phyloP scores from a whole-genome alignment of 2,888 invertebrate species.

The Sisyra terminalis region DNA sequence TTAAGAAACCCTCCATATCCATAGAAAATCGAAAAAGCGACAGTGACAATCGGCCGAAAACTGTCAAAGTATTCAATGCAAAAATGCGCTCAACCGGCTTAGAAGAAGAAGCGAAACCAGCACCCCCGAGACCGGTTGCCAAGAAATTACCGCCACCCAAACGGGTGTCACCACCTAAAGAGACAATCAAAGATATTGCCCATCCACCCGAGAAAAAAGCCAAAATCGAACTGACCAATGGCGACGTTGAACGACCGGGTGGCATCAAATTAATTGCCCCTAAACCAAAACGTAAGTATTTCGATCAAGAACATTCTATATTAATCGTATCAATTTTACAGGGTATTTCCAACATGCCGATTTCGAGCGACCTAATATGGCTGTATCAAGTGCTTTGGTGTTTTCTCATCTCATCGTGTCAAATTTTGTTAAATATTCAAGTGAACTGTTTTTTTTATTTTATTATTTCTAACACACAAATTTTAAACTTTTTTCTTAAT shows the following conservation, averaged over 20 bases:
- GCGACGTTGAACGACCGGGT: conserved; percentile 50
- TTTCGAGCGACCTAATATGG: not conserved
- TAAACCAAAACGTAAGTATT: conserved; percentile 82
- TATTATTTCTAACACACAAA: too few relatives aligned
- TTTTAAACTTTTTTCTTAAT: too few relatives aligned
- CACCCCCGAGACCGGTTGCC: conserved; percentile 52
- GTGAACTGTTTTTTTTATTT: conserved; percentile 1
- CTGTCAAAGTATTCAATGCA: conserved; percentile 81
- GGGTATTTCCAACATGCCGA: conserved; percentile 17
- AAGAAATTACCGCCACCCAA: conserved; percentile 33
- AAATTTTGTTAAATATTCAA: not conserved
- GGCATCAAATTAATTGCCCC: conserved; percentile 75
- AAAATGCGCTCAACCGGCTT: conserved; percentile 85
- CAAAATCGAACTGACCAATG: conserved; percentile 34
- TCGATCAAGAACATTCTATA: conserved; percentile 18
- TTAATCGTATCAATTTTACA: conserved; percentile 30
- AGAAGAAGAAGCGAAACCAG: conserved; percentile 76
- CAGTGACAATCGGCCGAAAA: conserved; percentile 59
- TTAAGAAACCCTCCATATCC: conserved; percentile 62
- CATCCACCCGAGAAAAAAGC: conserved; percentile 61
- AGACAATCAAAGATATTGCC: conserved; percentile 16
- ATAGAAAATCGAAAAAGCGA: conserved; percentile 63
- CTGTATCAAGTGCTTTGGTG: not conserved
- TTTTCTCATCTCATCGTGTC: not conserved
- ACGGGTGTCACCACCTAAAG: conserved; percentile 23